Percentiles rank a stretch among this genome's conserved stretches.
Conservation (phyloP, 2,888 invertebrate species). For the Criorhina ranunculi region DNA sequence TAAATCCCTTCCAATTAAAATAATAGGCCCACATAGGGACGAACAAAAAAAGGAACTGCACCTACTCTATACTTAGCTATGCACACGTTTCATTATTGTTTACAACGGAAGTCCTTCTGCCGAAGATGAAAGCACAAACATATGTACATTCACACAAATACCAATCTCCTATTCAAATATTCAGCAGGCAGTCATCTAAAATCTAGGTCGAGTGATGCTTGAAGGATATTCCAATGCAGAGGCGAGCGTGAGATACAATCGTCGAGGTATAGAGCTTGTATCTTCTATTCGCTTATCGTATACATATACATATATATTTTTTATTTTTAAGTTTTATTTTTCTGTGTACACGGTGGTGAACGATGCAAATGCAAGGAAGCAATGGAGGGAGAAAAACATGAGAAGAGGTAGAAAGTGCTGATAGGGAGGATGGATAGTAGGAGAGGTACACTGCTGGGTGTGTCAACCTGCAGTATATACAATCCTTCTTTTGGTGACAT, state of each 20-base stretch:
- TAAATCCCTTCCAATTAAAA: constrained; percentile 61
- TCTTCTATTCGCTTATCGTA: constrained; percentile 64
- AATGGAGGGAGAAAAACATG: constrained; percentile 39
- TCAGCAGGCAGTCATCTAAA: constrained; percentile 62
- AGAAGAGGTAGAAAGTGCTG: constrained; percentile 31
- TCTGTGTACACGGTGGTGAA: constrained; percentile 8
- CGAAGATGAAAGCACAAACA: constrained; percentile 44
- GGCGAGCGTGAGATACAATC: constrained; percentile 73
- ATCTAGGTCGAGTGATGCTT: constrained; percentile 76
- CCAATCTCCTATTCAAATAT: constrained; percentile 56
- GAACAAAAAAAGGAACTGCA: constrained; percentile 5
- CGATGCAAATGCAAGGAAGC: constrained; percentile 41
- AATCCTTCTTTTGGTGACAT: constrained; percentile 69
- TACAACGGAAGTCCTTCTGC: constrained; percentile 68
- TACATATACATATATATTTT: constrained; percentile 7
- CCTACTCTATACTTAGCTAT: constrained; percentile 51
- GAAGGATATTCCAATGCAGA: constrained; percentile 76
- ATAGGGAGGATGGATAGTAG: constrained; percentile 13
- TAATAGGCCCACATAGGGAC: constrained; percentile 47
- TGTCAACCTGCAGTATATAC: constrained; percentile 56
- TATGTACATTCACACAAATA: constrained; percentile 37
- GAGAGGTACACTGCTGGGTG: constrained; percentile 44
- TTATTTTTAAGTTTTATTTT: constrained; percentile 31
- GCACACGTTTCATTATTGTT: constrained; percentile 66
- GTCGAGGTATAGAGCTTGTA: constrained; percentile 58